Evolutionary conservation across 2,797 vertebrate species (phyloP).

Genomic region (Rhinoraja longicauda): DNA sequence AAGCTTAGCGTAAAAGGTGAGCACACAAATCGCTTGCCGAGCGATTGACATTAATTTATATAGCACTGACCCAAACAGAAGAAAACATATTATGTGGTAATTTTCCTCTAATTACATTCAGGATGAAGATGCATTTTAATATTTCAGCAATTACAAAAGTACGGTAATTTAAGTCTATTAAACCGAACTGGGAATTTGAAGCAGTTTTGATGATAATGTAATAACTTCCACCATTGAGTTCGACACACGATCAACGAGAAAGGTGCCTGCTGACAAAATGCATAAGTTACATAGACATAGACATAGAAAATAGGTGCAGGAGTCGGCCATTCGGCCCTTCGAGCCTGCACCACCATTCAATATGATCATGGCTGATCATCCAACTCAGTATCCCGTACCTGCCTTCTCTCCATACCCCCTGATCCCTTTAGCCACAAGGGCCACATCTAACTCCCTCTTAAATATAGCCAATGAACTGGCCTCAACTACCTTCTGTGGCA

Average conservation of each 20-base stretch:
- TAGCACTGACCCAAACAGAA: conserved; percentile 42
- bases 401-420: no score
- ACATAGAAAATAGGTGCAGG: no score
- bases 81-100: conserved; percentile 40
- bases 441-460: no score
- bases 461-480: no score
- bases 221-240: conserved; percentile 1
- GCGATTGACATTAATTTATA: conserved; percentile 6
- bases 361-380: no score
- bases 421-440: no score
- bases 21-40: conserved; percentile 11
- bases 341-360: no score
- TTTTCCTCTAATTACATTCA: conserved; percentile 35
- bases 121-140: conserved; percentile 31
- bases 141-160: conserved; percentile 36
- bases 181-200: conserved; percentile 33
- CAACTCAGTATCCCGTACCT: no score
- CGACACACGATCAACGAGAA: background rate
- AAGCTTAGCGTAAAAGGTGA: conserved; percentile 7
- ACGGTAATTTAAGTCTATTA: conserved; percentile 37
- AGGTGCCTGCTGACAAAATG: conserved; percentile 6
- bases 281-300: no score
- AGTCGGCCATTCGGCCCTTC: no score
- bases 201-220: background rate
- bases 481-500: no score